Conservation (phyloP, 2,888 invertebrate species). For the Phanerotoma sp. region DNA sequence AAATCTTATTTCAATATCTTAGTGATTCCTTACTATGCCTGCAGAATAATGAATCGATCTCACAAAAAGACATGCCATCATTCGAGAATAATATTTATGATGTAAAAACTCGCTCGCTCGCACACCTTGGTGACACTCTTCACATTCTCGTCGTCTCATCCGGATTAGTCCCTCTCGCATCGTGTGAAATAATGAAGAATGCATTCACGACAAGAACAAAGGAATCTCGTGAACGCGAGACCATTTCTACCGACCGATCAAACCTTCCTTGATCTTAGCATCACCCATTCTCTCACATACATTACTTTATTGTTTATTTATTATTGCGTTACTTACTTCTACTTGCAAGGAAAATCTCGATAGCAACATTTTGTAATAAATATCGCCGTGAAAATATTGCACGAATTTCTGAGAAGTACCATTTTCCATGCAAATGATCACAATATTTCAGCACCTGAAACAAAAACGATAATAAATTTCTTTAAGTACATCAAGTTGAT, state of each 20-base stretch:
- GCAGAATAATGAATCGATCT: conserved; percentile 45
- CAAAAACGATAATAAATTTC: conserved; percentile 47
- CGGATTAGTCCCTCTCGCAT: conserved; percentile 14
- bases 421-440: conserved; percentile 98
- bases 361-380: conserved; percentile 93
- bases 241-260: not conserved
- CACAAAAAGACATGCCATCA: conserved; percentile 46
- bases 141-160: conserved; percentile 26
- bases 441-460: conserved; percentile 94
- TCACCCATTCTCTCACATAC: not conserved
- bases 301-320: not conserved
- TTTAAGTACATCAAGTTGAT: no score
- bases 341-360: conserved; percentile 98
- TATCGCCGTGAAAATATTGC: conserved; percentile 98
- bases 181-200: conserved; percentile 47
- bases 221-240: conserved; percentile 24
- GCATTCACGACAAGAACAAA: conserved; percentile 44
- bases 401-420: conserved; percentile 99
- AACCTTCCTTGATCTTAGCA: not conserved
- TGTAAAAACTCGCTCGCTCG: not conserved
- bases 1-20: no score
- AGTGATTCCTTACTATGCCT: not conserved
- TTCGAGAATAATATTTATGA: conserved; percentile 50
- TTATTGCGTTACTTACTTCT: conserved; percentile 81
- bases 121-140: conserved; percentile 33